Conservation (phyloP, 2,113 vertebrate species). For the Camelus bactrianus region DNA sequence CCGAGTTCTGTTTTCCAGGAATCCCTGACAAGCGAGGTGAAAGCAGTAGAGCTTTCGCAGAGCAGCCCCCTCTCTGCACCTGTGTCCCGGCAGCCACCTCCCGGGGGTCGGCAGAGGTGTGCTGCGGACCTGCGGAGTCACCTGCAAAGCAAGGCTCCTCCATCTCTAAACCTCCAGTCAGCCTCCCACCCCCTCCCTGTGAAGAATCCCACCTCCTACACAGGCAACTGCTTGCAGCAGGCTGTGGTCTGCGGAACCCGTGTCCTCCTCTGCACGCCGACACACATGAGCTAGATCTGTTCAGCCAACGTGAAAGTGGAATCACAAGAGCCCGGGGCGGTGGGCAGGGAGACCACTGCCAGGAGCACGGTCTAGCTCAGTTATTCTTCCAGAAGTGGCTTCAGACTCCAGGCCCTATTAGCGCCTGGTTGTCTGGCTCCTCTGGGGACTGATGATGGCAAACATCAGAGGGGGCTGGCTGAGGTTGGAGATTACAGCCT, state of each 20-base stretch:
- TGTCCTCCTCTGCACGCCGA: background rate
- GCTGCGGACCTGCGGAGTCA: too few relatives aligned
- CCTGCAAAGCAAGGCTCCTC: background rate
- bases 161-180: background rate
- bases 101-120: rapidly evolving
- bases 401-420: background rate
- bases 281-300: background rate
- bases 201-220: background rate
- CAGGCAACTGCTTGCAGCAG: background rate
- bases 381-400: background rate
- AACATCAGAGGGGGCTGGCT: background rate
- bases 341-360: rapidly evolving
- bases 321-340: rapidly evolving
- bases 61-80: background rate
- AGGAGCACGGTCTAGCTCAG: background rate
- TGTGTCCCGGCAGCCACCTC: background rate
- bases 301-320: background rate
- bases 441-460: background rate
- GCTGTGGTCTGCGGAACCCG: background rate
- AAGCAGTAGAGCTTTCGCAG: slow-evolving; percentile 67
- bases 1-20: slow-evolving; percentile 74
- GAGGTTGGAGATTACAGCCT: too few relatives aligned
- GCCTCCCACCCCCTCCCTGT: rapidly evolving
- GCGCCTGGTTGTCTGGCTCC: background rate
- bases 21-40: background rate